phyloP scores from a whole-genome alignment of 1,140 invertebrate species.

The Drosophila nasuta region DNA sequence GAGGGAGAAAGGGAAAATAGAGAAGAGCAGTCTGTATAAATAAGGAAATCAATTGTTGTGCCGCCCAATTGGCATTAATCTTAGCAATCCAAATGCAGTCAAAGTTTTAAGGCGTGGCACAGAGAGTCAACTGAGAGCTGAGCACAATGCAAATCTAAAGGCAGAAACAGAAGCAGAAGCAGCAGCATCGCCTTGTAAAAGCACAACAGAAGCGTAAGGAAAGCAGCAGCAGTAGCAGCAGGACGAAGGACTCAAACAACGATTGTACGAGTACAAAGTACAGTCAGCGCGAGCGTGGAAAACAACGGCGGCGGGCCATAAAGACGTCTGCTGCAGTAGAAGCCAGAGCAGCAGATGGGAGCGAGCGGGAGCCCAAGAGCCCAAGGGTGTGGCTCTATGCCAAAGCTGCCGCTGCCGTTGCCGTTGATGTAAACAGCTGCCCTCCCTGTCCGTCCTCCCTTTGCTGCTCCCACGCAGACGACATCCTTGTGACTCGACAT shows the following conservation, averaged over 20 bases:
- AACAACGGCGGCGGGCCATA: conserved; percentile 75
- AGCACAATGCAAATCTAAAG: conserved; percentile 37
- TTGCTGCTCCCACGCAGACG: conserved; percentile 41
- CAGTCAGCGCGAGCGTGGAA: conserved; percentile 80
- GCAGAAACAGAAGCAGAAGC: conserved; percentile 11
- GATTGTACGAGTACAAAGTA: conserved; percentile 57
- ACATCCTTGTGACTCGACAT: conserved; percentile 61
- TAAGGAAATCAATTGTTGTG: conserved; percentile 77
- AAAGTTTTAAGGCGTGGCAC: conserved; percentile 55
- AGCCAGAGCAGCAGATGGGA: neutral
- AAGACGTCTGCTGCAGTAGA: conserved; percentile 79
- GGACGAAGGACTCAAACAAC: conserved; percentile 29
- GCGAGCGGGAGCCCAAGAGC: neutral
- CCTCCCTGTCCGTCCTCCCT: neutral
- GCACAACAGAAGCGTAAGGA: conserved; percentile 29
- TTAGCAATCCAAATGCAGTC: conserved; percentile 20
- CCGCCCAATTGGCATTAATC: conserved; percentile 64
- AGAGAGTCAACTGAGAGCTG: conserved; percentile 29
- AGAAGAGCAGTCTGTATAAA: conserved; percentile 36
- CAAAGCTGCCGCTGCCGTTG: conserved; percentile 6
- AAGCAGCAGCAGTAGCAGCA: conserved; percentile 30
- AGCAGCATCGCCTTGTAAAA: conserved; percentile 9
- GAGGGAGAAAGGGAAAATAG: neutral
- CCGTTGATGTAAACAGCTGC: conserved; percentile 26
- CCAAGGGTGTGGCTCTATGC: conserved; percentile 20